Base-by-base conservation (phyloP, 2,113 vertebrate genomes). In the Pachycephala philippinensis region DNA sequence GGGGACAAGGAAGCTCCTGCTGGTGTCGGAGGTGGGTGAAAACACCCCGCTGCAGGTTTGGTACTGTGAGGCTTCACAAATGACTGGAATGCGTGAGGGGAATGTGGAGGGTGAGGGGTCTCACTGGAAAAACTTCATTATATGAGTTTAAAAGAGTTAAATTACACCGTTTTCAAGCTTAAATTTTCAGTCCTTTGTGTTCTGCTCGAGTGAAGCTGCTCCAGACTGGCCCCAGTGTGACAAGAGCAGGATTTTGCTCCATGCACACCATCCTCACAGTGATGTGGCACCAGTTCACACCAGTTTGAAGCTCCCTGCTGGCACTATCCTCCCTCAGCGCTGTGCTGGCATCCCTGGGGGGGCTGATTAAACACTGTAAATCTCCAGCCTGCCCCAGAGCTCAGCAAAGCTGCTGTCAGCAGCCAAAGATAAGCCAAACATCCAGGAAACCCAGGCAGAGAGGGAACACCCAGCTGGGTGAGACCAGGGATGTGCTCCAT, bases 401-500 rank as follows among this genome's bases (percentile, higher is more conserved):
- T 61, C 49, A 5, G 93, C 54, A 86, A 53, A 90, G 79, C 75
- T 19, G 61, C 47, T 64, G 75, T n/a, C 65, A 61, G 82, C 70
- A 69, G 42, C 59, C 59, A 47, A 15, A 56, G 79, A 78, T 19
- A 61, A 89, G 26, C 20, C n/a, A 53, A 47, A 69, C 31, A 61
- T 27, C 47, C 70, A 49, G 79, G 47, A 61, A 49, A 47, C 19
- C 28, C 70, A 13, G 50, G 40, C 65, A 63, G 68, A 35, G 79
- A 70, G 81, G 54, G 42, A 53, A 8, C 19, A 1, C 52, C 77
- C 50, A 33, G 35, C 40, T 69, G 31, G 13, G 30, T 24, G 60
- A 57, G 31, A 18, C 14, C 21, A 12, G 24, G 31, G 61, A 19
- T 26, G 33, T 44, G n/a, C 24, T 61, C 57, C 0, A 0, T 61